phyloP scores from a whole-genome alignment of 1,140 invertebrate species.

The Drosophila kanapiae region DNA sequence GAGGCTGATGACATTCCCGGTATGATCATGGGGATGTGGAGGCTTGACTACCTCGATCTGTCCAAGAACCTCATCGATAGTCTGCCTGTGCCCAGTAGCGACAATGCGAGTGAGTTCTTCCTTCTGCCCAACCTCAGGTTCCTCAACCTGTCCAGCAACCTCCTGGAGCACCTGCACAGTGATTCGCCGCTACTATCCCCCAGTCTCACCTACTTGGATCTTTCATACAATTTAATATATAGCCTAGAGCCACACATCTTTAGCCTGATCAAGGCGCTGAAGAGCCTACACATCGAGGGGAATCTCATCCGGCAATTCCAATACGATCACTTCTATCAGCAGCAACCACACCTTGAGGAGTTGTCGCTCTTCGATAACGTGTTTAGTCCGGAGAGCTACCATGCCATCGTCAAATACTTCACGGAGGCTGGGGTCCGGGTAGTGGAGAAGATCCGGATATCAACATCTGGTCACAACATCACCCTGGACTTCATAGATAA shows the following conservation, averaged over 20 bases:
- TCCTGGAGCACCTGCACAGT: conserved; percentile 6
- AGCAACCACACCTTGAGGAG: conserved; percentile 7
- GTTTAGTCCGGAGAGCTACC: not conserved
- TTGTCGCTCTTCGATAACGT: conserved; percentile 9
- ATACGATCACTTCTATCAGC: conserved; percentile 13
- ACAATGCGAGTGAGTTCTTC: conserved; percentile 13
- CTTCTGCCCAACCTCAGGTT: conserved; percentile 18
- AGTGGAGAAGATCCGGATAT: not conserved
- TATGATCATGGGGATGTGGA: conserved; percentile 67
- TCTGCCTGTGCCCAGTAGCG: conserved; percentile 7
- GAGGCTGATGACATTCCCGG: conserved; percentile 13
- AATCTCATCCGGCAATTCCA: conserved; percentile 7
- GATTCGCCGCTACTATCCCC: conserved; percentile 9
- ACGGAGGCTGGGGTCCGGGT: conserved; percentile 3
- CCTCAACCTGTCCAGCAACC: conserved; percentile 11
- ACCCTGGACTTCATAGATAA: not conserved
- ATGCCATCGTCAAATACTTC: conserved; percentile 8
- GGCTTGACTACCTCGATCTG: conserved; percentile 64
- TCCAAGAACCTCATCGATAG: conserved; percentile 60
- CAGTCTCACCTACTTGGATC: conserved; percentile 12
- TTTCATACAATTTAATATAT: conserved; percentile 11
- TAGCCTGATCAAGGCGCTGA: conserved; percentile 8
- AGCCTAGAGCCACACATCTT: conserved; percentile 8
- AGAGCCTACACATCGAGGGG: conserved; percentile 7
- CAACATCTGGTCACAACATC: conserved; percentile 1